phyloP scores from a whole-genome alignment of 53 echinoderm and acorn worm species.

The Apostichopus leukothele region DNA sequence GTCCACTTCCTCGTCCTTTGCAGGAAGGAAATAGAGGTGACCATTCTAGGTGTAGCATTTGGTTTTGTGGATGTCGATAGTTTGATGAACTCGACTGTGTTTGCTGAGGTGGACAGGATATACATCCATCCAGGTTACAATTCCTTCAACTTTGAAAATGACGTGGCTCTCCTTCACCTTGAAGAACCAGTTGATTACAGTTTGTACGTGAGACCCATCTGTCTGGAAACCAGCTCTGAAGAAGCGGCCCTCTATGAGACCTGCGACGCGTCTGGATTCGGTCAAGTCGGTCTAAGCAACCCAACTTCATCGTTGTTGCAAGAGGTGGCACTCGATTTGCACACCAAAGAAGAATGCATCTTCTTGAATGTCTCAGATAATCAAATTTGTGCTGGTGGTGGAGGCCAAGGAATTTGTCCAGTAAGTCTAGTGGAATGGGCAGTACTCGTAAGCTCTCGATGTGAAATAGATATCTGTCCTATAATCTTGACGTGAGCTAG shows the following conservation, averaged over 20 bases:
- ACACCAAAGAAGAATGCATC: not conserved
- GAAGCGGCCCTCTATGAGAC: constrained; percentile 13
- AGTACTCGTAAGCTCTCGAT: too few relatives aligned
- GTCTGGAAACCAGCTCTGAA: constrained; percentile 17
- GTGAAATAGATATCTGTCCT: too few relatives aligned
- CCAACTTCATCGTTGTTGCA: not conserved
- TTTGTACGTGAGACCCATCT: constrained; percentile 14
- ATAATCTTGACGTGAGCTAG: too few relatives aligned
- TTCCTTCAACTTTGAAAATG: constrained; percentile 10
- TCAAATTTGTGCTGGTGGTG: constrained; percentile 34
- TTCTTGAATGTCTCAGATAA: constrained; percentile 6
- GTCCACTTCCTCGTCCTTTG: not conserved
- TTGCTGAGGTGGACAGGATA: not conserved
- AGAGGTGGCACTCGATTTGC: constrained; percentile 14
- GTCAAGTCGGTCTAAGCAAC: not conserved
- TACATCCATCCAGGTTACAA: constrained; percentile 9
- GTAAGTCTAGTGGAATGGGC: not conserved
- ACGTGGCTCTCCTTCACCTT: constrained; percentile 20
- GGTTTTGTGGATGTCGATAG: not conserved
- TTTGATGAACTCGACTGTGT: not conserved
- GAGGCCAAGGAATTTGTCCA: constrained; percentile 23
- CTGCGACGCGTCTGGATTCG: constrained; percentile 26
- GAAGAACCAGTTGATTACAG: not conserved
- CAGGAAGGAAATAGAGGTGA: not conserved
- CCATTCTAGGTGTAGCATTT: constrained; percentile 10